Evolutionary conservation across 2,113 vertebrate genomes (phyloP), one percentile per base, ranked within the genome.

Genomic region (Oryzias celebensis): DNA sequence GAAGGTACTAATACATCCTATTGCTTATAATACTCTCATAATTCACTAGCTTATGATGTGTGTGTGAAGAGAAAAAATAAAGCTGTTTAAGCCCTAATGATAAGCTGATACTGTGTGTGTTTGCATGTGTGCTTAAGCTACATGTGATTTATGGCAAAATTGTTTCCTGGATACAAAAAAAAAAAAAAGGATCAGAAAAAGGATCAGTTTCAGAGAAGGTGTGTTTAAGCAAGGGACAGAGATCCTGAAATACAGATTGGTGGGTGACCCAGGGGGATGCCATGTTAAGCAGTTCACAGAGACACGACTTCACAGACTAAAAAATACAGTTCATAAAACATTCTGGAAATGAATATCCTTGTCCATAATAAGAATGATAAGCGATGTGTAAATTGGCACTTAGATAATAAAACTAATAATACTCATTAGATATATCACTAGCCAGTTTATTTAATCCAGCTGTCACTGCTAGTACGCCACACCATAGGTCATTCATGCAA

Each of bases 161-260:
- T 77, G 87, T 90, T 88, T 90, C 84, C 80, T 87, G 73, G 82
- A 90, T 87, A 87, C 58, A 79, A 69, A 84, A 88, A 85, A 69
- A 84, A 88, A 85, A 85, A 56, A 68, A 83, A 84, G n/a, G n/a
- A 81, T 67, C 16, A 60, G 65, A n/a, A n/a, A 72, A 77, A 73
- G 58, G 16, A 71, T 69, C 62, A 46, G 59, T n/a, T 31, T 52
- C 73, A 61, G n/a, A 17, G 24, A n/a, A 51, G 51, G 18, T 7
- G 52, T 41, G 10, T 31, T 31, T 57, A 15, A 36, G 44, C 23
- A 18, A 12, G 41, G 15, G n/a, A 20, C 13, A 1, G 20, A 50
- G 62, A 18, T 60, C 50, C 69, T 31, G 42, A 68, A 63, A 85
- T 48, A 53, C 16, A 18, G 36, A 20, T 59, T 68, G 43, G 54